Evolutionary conservation across 1,140 invertebrate genomes (phyloP).

Genomic region (Euglossa dilemma): DNA sequence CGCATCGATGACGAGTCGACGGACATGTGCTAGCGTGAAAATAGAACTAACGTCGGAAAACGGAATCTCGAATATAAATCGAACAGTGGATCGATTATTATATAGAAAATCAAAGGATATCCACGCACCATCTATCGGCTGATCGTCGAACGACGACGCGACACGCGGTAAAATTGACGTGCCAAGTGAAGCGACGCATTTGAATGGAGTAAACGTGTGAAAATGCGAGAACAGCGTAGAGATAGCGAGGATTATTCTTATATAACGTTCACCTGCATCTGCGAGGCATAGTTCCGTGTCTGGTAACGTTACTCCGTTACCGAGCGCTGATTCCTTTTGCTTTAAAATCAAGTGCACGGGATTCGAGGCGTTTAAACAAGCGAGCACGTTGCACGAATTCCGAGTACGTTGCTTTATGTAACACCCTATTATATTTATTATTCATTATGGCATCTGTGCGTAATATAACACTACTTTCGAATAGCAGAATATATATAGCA

Average conservation of each 20-base stretch:
- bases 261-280: constrained; percentile 16
- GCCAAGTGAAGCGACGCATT: not conserved
- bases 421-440: not conserved
- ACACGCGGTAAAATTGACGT: not conserved
- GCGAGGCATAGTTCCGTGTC: not conserved
- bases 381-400: constrained; percentile 13
- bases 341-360: constrained; percentile 5
- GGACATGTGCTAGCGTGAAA: constrained; percentile 25
- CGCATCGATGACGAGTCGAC: constrained; percentile 30
- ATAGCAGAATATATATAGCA: not conserved
- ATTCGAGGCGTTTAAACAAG: not conserved
- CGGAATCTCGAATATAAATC: not conserved
- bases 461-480: not conserved
- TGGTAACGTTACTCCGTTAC: not conserved
- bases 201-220: constrained; percentile 13
- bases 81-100: not conserved
- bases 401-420: constrained; percentile 20
- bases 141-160: not conserved
- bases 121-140: not conserved
- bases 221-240: constrained; percentile 8
- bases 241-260: constrained; percentile 31
- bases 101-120: constrained; percentile 29
- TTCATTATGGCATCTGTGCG: no score
- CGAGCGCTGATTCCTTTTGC: not conserved
- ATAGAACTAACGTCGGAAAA: constrained; percentile 49